Base-by-base conservation (phyloP, 2,113 vertebrate genomes). In the Rhizomys pruinosus region DNA sequence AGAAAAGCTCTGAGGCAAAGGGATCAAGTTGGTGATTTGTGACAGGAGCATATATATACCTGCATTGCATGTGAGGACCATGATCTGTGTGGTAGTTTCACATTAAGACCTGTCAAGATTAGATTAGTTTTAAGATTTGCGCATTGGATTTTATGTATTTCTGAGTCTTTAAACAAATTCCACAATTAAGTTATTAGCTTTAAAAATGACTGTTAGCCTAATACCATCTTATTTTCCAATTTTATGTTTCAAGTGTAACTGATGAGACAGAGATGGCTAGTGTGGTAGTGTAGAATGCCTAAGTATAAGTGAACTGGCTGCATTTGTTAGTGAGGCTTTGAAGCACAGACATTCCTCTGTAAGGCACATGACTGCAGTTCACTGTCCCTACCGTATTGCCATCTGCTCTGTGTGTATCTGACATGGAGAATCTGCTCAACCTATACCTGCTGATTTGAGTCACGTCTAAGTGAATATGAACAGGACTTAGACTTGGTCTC, bases 21-120 rank as follows among this genome's bases (percentile, higher is more conserved):
- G 34, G 32, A 9, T 27, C 2, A 52, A 11, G 47, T 52, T 9
- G 34, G 39, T 15, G 1, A 25, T 12, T 37, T n/a, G 15, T 5
- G 20, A 22, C 9, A 1, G 7, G 86, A 25, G n/a, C n/a, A n/a
- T n/a, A 6, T 3, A 7, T 17, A n/a, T 7, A 2, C 0, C 64
- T 32, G 32, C 13, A 27, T 6, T 20, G 59, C 7, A 0, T 20
- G 11, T 5, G 25, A 15, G 9, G 47, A 52, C 47, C 47, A 19
- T 3, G 47, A 37, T 0, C 10, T 9, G 0, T 2, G 19, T 34
- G 6, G 9, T 29, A 3, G 2, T 20, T 57, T 87, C 73, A 34
- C 34, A 57, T 61, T 27, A 1, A 17, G 20, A 11, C 34, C 37
- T 10, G 25, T 44, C 32, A 22, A 61, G 64, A 1, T 5, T 2